Evolutionary conservation across 2,888 invertebrate genomes (phyloP).

Genomic region (Gibbula magus): DNA sequence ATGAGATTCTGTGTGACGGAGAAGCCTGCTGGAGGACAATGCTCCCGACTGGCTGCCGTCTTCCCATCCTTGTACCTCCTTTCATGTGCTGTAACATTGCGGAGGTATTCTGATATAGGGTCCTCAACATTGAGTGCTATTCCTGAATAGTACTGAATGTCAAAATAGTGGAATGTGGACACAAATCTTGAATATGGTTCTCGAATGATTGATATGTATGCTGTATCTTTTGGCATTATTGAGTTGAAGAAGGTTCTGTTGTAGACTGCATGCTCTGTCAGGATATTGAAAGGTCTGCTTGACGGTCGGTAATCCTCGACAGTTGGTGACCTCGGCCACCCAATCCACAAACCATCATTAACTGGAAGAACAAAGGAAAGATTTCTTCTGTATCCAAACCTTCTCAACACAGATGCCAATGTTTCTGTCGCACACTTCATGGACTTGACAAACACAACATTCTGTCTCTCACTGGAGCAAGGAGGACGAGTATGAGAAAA

Average conservation of each 20-base stretch:
- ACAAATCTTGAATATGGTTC: conserved; percentile 69
- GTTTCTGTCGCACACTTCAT: conserved; percentile 74
- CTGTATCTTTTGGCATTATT: conserved; percentile 64
- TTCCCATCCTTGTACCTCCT: conserved; percentile 52
- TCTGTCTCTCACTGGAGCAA: conserved; percentile 31
- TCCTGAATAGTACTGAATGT: conserved; percentile 58
- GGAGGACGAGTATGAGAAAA: no score
- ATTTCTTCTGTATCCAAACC: conserved; percentile 64
- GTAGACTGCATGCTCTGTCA: conserved; percentile 71
- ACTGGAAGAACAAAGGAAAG: conserved; percentile 69
- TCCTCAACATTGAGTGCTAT: conserved; percentile 21
- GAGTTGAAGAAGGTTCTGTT: conserved; percentile 55
- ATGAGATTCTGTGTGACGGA: conserved; percentile 68
- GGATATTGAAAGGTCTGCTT: conserved; percentile 58
- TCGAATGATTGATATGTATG: conserved; percentile 68
- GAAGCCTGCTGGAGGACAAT: conserved; percentile 69
- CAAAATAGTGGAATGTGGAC: conserved; percentile 70
- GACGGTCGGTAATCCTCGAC: conserved; percentile 60
- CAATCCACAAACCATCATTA: conserved; percentile 64
- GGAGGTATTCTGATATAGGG: conserved; percentile 52
- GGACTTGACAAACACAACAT: conserved; percentile 72
- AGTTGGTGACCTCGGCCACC: conserved; percentile 69
- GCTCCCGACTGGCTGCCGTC: conserved; percentile 29
- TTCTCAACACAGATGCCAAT: conserved; percentile 62
- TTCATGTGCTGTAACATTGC: conserved; percentile 66